These are phyloP conservation scores for Platyura marginata DNA, from an alignment of 1,140 invertebrate genomes.

Conservation along the genomic window DNA sequence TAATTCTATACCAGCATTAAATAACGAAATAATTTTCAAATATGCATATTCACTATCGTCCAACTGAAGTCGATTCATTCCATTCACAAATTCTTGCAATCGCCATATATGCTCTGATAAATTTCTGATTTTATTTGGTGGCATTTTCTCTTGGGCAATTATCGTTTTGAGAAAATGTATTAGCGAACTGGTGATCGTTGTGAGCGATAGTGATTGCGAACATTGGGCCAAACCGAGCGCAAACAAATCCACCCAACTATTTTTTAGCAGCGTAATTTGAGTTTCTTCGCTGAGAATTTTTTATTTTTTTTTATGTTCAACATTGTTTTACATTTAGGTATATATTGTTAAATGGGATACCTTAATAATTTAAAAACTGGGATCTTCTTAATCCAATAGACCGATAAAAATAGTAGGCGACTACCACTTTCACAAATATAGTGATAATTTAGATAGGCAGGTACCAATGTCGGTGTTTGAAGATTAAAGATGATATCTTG, in stretches of 20 bases:
- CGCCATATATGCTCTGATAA: conserved; percentile 67
- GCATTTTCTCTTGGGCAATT: conserved; percentile 52
- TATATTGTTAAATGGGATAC: too few relatives aligned
- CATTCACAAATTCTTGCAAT: conserved; percentile 61
- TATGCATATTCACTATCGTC: conserved; percentile 72
- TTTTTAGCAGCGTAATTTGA: conserved; percentile 65
- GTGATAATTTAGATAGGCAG: conserved; percentile 66
- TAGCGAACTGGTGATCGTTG: conserved; percentile 66
- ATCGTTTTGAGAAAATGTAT: conserved; percentile 46
- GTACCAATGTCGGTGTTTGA: conserved; percentile 62
- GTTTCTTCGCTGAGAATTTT: conserved; percentile 58
- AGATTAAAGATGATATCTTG: conserved; percentile 56
- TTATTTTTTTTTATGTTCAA: too few relatives aligned
- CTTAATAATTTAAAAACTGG: conserved; percentile 59
- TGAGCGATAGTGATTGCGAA: conserved; percentile 55
- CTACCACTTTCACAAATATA: conserved; percentile 87
- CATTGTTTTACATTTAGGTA: too few relatives aligned
- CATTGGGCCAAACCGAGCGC: conserved; percentile 82
- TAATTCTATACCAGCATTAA: conserved; percentile 21
- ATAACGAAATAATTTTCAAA: conserved; percentile 66
- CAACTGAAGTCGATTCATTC: conserved; percentile 49
- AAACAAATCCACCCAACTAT: conserved; percentile 87
- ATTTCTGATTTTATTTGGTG: conserved; percentile 48
- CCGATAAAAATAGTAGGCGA: conserved; percentile 67
- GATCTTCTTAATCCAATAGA: conserved; percentile 76